Conservation (phyloP, 2,888 invertebrate species). For the Philhelius pedissequus region DNA sequence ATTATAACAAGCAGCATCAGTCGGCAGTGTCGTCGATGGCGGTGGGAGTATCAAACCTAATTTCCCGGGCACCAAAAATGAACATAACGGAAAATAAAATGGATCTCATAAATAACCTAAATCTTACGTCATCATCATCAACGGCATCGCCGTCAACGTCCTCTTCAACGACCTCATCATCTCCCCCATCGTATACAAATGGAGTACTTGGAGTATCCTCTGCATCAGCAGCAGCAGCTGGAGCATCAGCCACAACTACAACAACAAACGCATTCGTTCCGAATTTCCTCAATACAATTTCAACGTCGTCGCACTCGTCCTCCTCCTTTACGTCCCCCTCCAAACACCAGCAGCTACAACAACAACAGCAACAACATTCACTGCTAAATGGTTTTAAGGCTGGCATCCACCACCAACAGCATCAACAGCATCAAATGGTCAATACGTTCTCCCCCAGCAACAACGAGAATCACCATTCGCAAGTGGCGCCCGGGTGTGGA, state of each 20-base stretch:
- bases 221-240: not conserved
- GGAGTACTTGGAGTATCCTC: constrained; percentile 40
- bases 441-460: constrained; percentile 47
- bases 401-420: constrained; percentile 70
- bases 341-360: constrained; percentile 42
- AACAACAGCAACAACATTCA: constrained; percentile 74
- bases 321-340: constrained; percentile 53
- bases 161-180: constrained; percentile 54
- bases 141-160: constrained; percentile 62
- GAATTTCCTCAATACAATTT: constrained; percentile 47
- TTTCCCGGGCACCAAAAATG: constrained; percentile 73
- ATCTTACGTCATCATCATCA: constrained; percentile 72
- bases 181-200: constrained; percentile 43
- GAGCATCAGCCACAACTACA: constrained; percentile 57
- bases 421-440: constrained; percentile 56
- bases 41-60: constrained; percentile 58
- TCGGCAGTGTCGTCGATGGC: constrained; percentile 45
- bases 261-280: constrained; percentile 55
- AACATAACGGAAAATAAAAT: constrained; percentile 79
- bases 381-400: constrained; percentile 75
- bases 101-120: constrained; percentile 75
- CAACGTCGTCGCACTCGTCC: not conserved
- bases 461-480: constrained; percentile 27
- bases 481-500: constrained; percentile 68
- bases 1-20: constrained; percentile 51